These are phyloP conservation scores for Seira ritae DNA, from an alignment of 2,888 invertebrate species.

Conservation along the genomic window DNA sequence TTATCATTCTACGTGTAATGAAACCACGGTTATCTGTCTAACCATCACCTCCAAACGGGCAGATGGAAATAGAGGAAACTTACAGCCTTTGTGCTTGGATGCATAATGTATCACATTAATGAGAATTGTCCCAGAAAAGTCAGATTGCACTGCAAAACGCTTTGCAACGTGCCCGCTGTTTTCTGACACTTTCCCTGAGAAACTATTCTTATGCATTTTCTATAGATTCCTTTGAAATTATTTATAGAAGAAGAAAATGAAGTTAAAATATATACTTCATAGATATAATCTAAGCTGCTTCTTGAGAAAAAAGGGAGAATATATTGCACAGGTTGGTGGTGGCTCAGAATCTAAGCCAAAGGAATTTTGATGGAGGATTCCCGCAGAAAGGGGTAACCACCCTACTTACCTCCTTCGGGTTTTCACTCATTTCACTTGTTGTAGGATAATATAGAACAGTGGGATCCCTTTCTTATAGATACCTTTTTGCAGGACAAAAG, in stretches of 20 bases:
- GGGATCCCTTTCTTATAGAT: background rate
- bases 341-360: background rate
- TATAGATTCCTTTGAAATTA: background rate
- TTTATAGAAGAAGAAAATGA: background rate
- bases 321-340: background rate
- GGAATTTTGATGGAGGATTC: conserved; percentile 4
- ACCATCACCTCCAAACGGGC: conserved; percentile 2
- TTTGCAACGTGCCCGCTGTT: background rate
- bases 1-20: conserved; percentile 33
- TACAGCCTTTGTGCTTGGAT: background rate
- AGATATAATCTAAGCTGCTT: background rate
- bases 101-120: conserved; percentile 2
- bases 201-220: conserved; percentile 20
- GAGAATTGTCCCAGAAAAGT: conserved; percentile 2
- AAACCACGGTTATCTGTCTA: conserved; percentile 34
- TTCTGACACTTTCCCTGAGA: background rate
- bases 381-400: background rate
- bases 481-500: conserved; percentile 39
- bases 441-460: background rate
- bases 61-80: background rate
- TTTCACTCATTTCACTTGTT: background rate
- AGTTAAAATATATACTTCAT: background rate
- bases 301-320: background rate
- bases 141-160: background rate
- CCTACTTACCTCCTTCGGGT: background rate